Evolutionary conservation across 1,140 invertebrate genomes (phyloP).

Genomic region (Drosophila subobscura): DNA sequence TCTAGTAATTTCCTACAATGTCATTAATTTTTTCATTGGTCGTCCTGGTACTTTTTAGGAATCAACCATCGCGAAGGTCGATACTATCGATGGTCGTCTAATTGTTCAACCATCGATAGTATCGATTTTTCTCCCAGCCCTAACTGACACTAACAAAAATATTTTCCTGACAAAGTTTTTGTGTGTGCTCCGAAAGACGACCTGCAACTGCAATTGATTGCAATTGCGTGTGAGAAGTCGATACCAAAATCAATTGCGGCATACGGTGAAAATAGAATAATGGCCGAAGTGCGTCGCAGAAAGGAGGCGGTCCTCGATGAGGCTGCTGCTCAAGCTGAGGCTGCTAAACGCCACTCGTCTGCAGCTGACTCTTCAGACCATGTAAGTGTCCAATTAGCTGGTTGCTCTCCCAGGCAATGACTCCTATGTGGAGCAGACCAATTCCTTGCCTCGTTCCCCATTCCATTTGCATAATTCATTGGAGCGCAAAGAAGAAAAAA

Average conservation of each 20-base stretch:
- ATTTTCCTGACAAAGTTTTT: slow-evolving; percentile 30
- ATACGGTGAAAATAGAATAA: slow-evolving; percentile 27
- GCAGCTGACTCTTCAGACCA: slow-evolving; percentile 83
- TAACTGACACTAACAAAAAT: neutral
- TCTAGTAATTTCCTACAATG: no score
- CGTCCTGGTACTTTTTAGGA: no score
- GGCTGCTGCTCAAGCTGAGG: slow-evolving; percentile 28
- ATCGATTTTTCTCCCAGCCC: no score
- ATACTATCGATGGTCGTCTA: no score
- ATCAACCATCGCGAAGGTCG: no score
- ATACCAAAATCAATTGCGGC: slow-evolving; percentile 30
- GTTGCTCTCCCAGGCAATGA: slow-evolving; percentile 14
- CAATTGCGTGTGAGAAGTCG: slow-evolving; percentile 17
- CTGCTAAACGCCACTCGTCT: slow-evolving; percentile 66
- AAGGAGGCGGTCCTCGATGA: slow-evolving; percentile 63
- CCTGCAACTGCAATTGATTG: neutral
- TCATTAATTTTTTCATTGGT: no score
- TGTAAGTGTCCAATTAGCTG: slow-evolving; percentile 61
- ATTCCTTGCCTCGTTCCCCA: slow-evolving; percentile 17
- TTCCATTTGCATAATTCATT: slow-evolving; percentile 65
- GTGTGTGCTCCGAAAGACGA: slow-evolving; percentile 12
- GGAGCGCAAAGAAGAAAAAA: slow-evolving; percentile 47
- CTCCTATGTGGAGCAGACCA: slow-evolving; percentile 37
- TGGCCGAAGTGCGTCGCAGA: slow-evolving; percentile 78
- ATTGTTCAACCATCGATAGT: no score